Conservation (phyloP, 2,113 vertebrate species). For the Ursus arctos region DNA sequence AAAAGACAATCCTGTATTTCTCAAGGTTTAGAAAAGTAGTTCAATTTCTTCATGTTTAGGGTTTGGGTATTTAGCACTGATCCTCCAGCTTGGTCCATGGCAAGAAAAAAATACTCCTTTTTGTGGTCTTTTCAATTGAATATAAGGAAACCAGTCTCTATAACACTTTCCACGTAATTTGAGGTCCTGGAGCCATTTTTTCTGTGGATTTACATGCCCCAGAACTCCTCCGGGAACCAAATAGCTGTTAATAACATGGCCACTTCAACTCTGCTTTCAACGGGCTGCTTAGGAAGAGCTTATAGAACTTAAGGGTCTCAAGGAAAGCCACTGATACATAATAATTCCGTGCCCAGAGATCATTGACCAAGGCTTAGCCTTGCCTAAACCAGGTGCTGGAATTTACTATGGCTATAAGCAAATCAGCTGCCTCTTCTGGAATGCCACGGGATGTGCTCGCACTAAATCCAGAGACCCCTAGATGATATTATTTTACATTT, state of each 20-base stretch:
- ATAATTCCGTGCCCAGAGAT: not conserved
- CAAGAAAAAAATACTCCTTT: conserved; percentile 2
- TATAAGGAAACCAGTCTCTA: not conserved
- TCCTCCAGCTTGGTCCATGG: not conserved
- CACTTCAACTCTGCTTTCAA: conserved; percentile 41
- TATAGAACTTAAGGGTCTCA: not conserved
- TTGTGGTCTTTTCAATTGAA: conserved; percentile 5
- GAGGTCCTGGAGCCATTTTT: conserved; percentile 16
- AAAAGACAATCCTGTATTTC: conserved; percentile 47
- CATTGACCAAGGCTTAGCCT: not conserved
- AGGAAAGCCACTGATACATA: not conserved
- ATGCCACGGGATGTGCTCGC: not conserved
- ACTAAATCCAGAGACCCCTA: not conserved
- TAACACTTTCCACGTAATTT: not conserved
- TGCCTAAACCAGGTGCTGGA: not conserved
- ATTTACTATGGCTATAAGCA: conserved; percentile 4
- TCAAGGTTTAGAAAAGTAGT: conserved; percentile 41
- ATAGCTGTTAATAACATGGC: not conserved
- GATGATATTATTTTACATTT: not conserved
- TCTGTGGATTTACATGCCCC: not conserved
- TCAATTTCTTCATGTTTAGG: conserved; percentile 21
- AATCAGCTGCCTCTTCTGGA: conserved; percentile 18
- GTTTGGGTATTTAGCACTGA: not conserved
- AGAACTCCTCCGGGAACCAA: not conserved
- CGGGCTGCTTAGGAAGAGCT: not conserved